Evolutionary conservation across 2,888 invertebrate species (phyloP), one percentile per base, ranked within the genome.

Genomic region (Sarcophaga carnaria): DNA sequence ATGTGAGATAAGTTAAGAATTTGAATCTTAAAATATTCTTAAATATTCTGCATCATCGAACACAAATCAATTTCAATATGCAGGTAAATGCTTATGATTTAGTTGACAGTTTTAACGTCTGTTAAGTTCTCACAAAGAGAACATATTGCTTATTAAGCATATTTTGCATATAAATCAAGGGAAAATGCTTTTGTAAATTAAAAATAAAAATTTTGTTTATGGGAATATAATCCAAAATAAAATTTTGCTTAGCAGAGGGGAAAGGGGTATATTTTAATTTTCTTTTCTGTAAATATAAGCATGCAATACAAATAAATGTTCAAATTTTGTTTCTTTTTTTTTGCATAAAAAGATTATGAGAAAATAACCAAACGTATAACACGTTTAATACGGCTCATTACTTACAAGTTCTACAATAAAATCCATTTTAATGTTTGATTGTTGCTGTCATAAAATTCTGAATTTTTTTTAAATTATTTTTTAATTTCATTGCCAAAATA

Each of bases 1-100:
- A 8, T 8, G 37, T 37, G 37, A 4, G 54, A 12, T 17, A 54
- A 3, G 17, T 54, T 54, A 22, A 60, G 27, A 17, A 20, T 70
- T 14, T 49, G 70, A 75, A 82, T 54, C 47, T 75, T 71, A 45
- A 82, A 82, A 79, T 82, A 76, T 76, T 62, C 79, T 82, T 86
- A 86, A 79, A 75, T 67, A 62, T 86, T 86, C 49, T 79, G 79
- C 82, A 82, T 75, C 78, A 82, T 14, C 12, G 10, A 71, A 64
- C 78, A 80, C 82, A 86, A 80, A 80, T 71, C 60, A 62, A 76
- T 76, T 4, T 80, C 79, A 59, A 76, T 37, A 83, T 83, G 75
- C 80, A 80, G 76, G 71, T 11, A 83, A 82, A 72, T 83, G 54
- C 12, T 76, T 80, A 77, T 80, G 59, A 76, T 66, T 69, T 22